Evolutionary conservation across 2,113 vertebrate genomes (phyloP).

Genomic region (Podilymbus podiceps): DNA sequence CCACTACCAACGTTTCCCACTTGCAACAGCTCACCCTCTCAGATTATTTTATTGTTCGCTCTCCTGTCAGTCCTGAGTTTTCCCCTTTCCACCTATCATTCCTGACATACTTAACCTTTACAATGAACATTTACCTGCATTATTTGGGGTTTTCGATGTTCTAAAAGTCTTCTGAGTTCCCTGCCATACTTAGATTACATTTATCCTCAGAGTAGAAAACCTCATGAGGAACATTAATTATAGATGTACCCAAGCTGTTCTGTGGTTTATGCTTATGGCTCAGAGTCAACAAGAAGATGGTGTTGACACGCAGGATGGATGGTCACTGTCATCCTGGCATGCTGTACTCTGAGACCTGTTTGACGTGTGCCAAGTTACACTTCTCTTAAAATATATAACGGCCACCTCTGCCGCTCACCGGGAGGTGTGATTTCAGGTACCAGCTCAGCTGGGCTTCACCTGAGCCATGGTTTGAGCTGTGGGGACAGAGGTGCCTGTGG

Average conservation of each 20-base stretch:
- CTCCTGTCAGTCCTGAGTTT: neutral
- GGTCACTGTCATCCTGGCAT: neutral
- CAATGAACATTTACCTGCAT: neutral
- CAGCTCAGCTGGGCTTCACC: neutral
- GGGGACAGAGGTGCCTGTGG: neutral
- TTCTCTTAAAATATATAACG: fast-evolving
- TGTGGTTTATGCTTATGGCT: neutral
- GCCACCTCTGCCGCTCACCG: too few species aligned
- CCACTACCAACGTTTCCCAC: neutral
- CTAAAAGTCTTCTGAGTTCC: neutral
- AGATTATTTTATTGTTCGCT: neutral
- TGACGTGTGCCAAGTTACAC: neutral
- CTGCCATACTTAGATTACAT: neutral
- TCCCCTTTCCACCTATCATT: neutral
- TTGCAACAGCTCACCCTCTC: neutral
- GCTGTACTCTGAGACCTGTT: neutral
- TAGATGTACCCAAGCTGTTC: neutral
- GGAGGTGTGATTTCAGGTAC: neutral
- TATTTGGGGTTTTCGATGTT: neutral
- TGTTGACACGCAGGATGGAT: fast-evolving
- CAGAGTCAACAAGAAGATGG: neutral
- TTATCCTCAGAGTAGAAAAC: neutral
- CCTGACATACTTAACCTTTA: neutral
- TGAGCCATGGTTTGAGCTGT: neutral
- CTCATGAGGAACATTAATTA: neutral